Base-by-base conservation (phyloP, 23 tunicate species). In the Ciona savignyi region DNA sequence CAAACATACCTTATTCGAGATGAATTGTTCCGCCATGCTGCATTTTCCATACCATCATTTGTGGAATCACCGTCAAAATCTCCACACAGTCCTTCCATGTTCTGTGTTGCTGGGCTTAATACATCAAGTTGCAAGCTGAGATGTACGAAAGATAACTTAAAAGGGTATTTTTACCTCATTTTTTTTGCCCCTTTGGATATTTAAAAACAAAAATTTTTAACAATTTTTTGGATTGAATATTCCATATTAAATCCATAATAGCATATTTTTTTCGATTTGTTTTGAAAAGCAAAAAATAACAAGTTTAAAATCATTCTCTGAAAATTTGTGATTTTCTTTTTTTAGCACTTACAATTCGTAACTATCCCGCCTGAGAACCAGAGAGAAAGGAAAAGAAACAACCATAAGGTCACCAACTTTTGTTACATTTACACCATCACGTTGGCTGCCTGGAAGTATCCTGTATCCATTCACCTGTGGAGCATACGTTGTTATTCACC, bases 81-180 rank as follows among this genome's bases (percentile, higher is more conserved):
- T 2, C 91, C 91, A 61, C 91, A 85, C 63, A 85, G 49, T 3
- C 91, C 91, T 66, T 73, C 84, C 25, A 85, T 51, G 32, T 73
- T 76, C 22, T 74, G 60, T 3, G 34, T 29, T 56, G 78, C 34
- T 25, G 25, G 66, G 15, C 63, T 25, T 42, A 72, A 60, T 35
- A 70, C 84, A 11, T 67, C 80, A n/a, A 85, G 73, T 15, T 70
- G 80, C 62, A 85, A 67, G 33, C 89, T 77, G 71, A 21, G n/a
- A 65, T 32, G 3, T 22, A n/a, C 0, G 60, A 60, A 56, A 23
- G n/a, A 21, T n/a, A n/a, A n/a, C n/a, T n/a, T n/a, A n/a, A n/a
- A n/a, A n/a, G n/a, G n/a, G n/a, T n/a, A n/a, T n/a, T n/a, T n/a
- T n/a, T n/a, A n/a, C n/a, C n/a, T n/a, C n/a, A n/a, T n/a, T n/a